A percentile compares a stretch with the other conserved stretches of the same genome.
These are phyloP conservation scores for Zosterops lateralis DNA, from an alignment of 2,113 vertebrate genomes.

Conservation along the genomic window DNA sequence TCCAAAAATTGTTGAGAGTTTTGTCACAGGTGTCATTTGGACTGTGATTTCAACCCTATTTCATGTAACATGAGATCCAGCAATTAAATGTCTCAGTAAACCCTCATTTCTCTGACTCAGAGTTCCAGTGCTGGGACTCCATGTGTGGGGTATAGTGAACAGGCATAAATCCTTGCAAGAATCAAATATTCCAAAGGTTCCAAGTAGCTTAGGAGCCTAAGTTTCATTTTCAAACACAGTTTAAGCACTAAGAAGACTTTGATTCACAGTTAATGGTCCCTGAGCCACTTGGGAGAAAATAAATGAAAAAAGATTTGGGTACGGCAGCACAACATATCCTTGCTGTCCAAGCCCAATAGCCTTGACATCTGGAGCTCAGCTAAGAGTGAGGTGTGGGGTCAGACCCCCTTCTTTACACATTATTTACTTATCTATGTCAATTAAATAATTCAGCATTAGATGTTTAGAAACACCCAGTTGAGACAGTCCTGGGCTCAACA, in stretches of 20 bases:
- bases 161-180: background rate
- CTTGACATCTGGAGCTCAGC: background rate
- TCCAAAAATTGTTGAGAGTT: constrained; percentile 8
- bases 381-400: background rate
- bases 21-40: background rate
- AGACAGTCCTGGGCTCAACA: background rate
- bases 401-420: background rate
- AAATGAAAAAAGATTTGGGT: background rate
- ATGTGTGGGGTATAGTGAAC: background rate
- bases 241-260: background rate
- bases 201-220: background rate
- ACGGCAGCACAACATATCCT: background rate
- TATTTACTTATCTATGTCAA: constrained; percentile 1
- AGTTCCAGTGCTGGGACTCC: background rate
- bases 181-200: background rate
- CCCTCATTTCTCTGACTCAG: background rate
- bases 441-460: background rate
- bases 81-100: background rate
- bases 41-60: background rate
- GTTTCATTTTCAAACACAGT: background rate
- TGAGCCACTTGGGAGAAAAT: background rate
- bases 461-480: background rate
- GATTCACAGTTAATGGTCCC: background rate
- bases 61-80: background rate
- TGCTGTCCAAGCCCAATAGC: background rate